phyloP scores from a whole-genome alignment of 2,113 vertebrate species.

The Brevimyrus niger region DNA sequence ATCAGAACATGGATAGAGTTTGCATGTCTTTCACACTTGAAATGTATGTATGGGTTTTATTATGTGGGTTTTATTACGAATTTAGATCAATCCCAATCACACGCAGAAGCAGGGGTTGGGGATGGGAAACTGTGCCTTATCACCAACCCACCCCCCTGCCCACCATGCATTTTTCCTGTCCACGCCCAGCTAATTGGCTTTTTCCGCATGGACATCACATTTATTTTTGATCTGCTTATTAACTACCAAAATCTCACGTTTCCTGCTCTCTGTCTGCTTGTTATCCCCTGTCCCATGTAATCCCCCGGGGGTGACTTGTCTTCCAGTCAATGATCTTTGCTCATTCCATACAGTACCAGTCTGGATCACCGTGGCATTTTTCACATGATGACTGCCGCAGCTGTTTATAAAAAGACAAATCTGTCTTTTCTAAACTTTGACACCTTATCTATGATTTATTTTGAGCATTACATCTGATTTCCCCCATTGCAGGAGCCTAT shows the following conservation, averaged over 20 bases:
- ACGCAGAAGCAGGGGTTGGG: background rate
- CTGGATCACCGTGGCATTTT: background rate
- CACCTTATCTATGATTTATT: background rate
- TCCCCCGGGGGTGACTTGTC: background rate
- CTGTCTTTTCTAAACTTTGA: background rate
- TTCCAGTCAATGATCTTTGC: background rate
- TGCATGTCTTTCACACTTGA: background rate
- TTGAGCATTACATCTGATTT: background rate
- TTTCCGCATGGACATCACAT: conserved; percentile 26
- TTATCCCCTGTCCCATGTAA: background rate
- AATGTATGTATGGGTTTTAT: background rate
- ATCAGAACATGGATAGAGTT: background rate
- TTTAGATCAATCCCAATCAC: background rate
- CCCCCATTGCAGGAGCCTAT: background rate
- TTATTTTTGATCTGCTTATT: conserved; percentile 43
- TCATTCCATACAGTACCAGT: background rate
- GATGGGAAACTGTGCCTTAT: background rate
- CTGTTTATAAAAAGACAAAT: background rate
- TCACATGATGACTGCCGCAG: background rate
- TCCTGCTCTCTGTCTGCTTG: conserved; percentile 31
- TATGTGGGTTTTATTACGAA: no score
- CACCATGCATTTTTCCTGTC: background rate
- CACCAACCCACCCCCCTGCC: no score
- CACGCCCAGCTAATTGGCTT: background rate
- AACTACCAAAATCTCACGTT: conserved; percentile 50